phyloP scores from a whole-genome alignment of 2,888 invertebrate genomes.

The Abrostola tripartita region DNA sequence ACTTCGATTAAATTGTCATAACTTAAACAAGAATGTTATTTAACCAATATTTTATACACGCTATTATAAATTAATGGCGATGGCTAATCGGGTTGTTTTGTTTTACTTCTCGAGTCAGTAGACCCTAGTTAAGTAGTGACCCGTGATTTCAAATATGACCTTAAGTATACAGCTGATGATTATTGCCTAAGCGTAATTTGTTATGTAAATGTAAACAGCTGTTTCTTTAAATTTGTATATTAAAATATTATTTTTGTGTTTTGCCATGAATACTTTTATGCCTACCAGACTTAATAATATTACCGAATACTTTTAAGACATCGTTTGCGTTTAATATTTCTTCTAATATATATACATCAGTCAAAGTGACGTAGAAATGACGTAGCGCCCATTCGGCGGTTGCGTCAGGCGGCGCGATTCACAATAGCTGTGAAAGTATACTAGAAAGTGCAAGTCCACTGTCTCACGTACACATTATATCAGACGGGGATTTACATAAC shows the following conservation, averaged over 20 bases:
- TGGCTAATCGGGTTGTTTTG: neutral
- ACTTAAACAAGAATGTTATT: too few relatives aligned
- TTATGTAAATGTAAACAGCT: slow-evolving; percentile 4
- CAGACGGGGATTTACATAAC: slow-evolving; percentile 84
- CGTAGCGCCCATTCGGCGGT: slow-evolving; percentile 64
- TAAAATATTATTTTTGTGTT: neutral
- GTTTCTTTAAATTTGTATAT: neutral
- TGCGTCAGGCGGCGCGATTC: slow-evolving; percentile 71
- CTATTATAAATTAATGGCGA: neutral
- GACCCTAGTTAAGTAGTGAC: neutral
- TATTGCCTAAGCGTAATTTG: slow-evolving; percentile 1
- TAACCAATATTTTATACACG: neutral
- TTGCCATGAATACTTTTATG: too few relatives aligned
- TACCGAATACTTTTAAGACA: too few relatives aligned
- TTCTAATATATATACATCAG: slow-evolving; percentile 3
- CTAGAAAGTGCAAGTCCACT: slow-evolving; percentile 85
- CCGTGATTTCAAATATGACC: neutral
- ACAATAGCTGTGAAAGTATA: slow-evolving; percentile 87
- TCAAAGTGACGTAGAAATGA: slow-evolving; percentile 54
- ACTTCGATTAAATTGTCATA: too few relatives aligned
- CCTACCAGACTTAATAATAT: too few relatives aligned
- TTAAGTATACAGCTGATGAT: slow-evolving; percentile 1
- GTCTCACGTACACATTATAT: slow-evolving; percentile 85
- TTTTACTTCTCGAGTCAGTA: neutral
- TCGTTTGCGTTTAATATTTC: too few relatives aligned